Evolutionary conservation across 2,888 invertebrate species (phyloP).

Genomic region (Ditula angustiorana): DNA sequence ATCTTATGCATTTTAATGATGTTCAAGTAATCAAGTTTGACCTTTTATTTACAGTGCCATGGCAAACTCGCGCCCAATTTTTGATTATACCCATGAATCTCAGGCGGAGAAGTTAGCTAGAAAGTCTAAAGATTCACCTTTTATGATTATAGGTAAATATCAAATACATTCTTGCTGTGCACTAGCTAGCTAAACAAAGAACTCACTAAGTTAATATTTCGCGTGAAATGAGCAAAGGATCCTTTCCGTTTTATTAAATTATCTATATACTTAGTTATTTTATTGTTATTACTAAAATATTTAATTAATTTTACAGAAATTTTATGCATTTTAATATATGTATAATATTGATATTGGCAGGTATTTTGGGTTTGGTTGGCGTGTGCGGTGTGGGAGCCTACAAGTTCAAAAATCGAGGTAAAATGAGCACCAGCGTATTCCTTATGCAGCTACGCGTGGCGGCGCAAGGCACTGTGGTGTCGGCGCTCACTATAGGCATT

Average conservation of each 20-base stretch:
- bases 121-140: constrained; percentile 90
- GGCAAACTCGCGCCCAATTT: constrained; percentile 68
- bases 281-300: no score
- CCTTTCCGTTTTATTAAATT: no score
- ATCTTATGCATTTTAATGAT: no score
- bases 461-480: constrained; percentile 94
- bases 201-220: no score
- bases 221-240: no score
- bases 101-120: constrained; percentile 85
- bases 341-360: constrained; percentile 72
- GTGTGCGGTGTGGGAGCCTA: constrained; percentile 90
- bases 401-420: constrained; percentile 89
- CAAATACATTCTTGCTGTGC: background rate
- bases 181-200: no score
- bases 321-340: background rate
- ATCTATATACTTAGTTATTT: no score
- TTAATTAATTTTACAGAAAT: background rate
- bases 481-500: constrained; percentile 90
- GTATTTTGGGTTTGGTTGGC: constrained; percentile 88
- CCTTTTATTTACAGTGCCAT: constrained; percentile 53
- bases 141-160: constrained; percentile 89
- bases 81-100: constrained; percentile 83
- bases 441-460: constrained; percentile 94
- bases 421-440: constrained; percentile 93
- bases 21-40: background rate